These are phyloP conservation scores for Notodromas monacha DNA, from an alignment of 2,888 invertebrate species.

Conservation along the genomic window DNA sequence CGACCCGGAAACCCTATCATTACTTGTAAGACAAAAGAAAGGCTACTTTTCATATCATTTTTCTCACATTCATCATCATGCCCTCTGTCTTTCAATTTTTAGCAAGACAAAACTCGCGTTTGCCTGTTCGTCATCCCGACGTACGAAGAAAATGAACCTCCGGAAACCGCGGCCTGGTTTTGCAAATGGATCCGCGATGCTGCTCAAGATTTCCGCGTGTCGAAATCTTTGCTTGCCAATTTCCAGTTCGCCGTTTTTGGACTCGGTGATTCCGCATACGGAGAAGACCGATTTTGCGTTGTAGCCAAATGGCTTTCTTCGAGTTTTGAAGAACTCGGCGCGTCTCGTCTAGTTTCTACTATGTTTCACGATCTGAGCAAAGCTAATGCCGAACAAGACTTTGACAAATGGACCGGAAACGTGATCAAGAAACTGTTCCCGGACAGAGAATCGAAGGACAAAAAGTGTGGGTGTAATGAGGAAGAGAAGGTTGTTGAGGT, in stretches of 20 bases:
- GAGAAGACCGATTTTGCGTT: no score
- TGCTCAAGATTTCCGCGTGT: conserved; percentile 21
- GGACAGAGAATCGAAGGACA: not conserved
- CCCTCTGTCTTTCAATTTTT: no score
- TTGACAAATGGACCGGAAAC: conserved; percentile 12
- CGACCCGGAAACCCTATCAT: not conserved
- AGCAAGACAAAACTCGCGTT: conserved; percentile 5
- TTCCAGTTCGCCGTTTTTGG: conserved; percentile 21
- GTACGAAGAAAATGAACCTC: conserved; percentile 20
- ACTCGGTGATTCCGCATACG: conserved; percentile 22
- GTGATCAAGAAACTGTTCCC: conserved; percentile 8
- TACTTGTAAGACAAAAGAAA: no score
- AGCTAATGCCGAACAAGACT: conserved; percentile 13
- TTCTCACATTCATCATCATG: no score
- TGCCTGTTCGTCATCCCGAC: conserved; percentile 21
- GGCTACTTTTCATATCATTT: no score
- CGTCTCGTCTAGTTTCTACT: no score
- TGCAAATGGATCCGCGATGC: conserved; percentile 21
- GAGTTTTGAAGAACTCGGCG: no score
- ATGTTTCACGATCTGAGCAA: no score
- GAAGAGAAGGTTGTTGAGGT: conserved; percentile 7
- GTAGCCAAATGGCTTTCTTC: no score
- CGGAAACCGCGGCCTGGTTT: conserved; percentile 19
- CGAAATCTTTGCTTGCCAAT: conserved; percentile 17
- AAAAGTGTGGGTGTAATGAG: conserved; percentile 7